These are phyloP conservation scores for Acleris laterana DNA, from an alignment of 2,888 invertebrate genomes.

Conservation along the genomic window DNA sequence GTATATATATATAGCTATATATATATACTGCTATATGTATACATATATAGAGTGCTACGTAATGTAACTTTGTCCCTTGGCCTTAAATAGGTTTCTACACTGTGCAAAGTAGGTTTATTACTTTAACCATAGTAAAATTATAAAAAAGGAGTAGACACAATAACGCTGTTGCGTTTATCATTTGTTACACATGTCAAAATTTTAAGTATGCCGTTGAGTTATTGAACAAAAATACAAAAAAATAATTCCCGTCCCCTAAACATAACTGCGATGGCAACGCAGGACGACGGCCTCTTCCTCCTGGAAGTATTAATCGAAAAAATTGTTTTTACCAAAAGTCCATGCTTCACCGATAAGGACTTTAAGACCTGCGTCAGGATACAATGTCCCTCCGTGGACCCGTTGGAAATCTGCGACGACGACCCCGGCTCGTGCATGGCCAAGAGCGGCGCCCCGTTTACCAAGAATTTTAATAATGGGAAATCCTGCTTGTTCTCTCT, in stretches of 20 bases:
- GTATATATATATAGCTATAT: too few relatives aligned
- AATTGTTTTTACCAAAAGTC: conserved; percentile 67
- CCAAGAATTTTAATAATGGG: conserved; percentile 84
- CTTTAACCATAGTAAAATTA: background rate
- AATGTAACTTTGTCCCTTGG: too few relatives aligned
- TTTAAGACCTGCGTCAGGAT: conserved; percentile 86
- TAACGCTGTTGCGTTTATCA: conserved; percentile 13
- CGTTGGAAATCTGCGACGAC: conserved; percentile 86
- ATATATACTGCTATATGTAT: too few relatives aligned
- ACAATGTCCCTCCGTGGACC: conserved; percentile 83
- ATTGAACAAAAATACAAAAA: conserved; percentile 46
- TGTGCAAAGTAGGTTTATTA: background rate
- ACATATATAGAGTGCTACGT: too few relatives aligned
- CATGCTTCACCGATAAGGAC: conserved; percentile 73
- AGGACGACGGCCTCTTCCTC: conserved; percentile 85
- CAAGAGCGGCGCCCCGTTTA: conserved; percentile 67
- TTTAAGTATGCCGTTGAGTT: conserved; percentile 41
- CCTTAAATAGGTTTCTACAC: background rate
- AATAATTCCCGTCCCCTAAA: conserved; percentile 67
- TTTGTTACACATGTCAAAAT: conserved; percentile 59
- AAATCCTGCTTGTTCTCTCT: conserved; percentile 88
- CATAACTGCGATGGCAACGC: conserved; percentile 62
- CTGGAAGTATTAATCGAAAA: conserved; percentile 86
- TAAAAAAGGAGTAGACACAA: conserved; percentile 19
- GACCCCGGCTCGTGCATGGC: conserved; percentile 72